Conservation (phyloP, 2,888 invertebrate genomes). For the Digitonthophagus gazella region DNA sequence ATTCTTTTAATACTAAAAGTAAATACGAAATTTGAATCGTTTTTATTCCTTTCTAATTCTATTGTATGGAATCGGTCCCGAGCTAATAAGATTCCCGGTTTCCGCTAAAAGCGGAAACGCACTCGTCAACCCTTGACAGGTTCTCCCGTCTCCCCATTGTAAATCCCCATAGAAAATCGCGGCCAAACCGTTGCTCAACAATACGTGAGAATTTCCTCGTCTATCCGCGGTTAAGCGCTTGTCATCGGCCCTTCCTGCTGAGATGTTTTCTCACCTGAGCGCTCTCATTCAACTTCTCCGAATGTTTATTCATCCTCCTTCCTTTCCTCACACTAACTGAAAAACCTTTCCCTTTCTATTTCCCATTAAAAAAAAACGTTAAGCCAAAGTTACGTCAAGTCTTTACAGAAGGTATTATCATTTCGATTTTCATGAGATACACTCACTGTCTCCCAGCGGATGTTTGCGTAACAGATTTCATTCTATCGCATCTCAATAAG, state of each 20-base stretch:
- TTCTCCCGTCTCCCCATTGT: background rate
- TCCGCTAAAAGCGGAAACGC: background rate
- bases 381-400: no score
- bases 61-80: background rate
- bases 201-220: background rate
- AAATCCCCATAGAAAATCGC: background rate
- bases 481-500: no score
- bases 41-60: background rate
- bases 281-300: background rate
- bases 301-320: background rate
- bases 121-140: background rate
- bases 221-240: background rate
- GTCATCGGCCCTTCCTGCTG: background rate
- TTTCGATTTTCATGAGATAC: no score
- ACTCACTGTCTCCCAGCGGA: no score
- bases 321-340: no score
- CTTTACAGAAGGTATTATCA: no score
- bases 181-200: background rate
- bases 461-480: no score
- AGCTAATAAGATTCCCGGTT: background rate
- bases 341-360: no score
- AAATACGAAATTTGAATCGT: background rate
- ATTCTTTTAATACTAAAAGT: background rate
- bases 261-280: background rate
- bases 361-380: no score